Percentiles rank a stretch among this genome's conserved stretches.
Evolutionary conservation across 92 coral and sea anemone genomes (phyloP).

Genomic region (Meandrina meandrites): DNA sequence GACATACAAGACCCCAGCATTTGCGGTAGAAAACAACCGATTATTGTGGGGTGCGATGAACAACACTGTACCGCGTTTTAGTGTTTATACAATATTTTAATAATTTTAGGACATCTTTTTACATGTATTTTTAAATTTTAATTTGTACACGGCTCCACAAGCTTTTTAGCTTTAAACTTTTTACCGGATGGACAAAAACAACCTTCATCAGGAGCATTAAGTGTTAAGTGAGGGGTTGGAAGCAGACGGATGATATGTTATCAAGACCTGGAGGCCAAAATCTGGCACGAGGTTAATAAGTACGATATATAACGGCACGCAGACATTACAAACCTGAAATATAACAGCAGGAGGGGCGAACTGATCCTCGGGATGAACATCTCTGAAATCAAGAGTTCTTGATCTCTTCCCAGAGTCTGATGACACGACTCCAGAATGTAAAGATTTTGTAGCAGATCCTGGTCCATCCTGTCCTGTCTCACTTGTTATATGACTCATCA

Average conservation of each 20-base stretch:
- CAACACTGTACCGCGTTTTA: neutral
- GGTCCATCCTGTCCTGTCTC: slow-evolving; percentile 37
- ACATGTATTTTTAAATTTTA: too few relatives aligned
- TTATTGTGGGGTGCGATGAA: too few relatives aligned
- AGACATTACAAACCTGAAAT: slow-evolving; percentile 75
- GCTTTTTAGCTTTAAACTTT: too few relatives aligned
- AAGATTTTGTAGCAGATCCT: slow-evolving; percentile 36
- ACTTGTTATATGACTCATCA: slow-evolving; percentile 77
- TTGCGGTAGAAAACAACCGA: too few relatives aligned
- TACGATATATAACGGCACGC: neutral
- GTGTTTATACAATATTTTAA: too few relatives aligned
- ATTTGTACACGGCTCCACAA: neutral
- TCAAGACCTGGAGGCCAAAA: too few relatives aligned
- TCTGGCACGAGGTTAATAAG: neutral
- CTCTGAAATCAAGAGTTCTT: slow-evolving; percentile 76
- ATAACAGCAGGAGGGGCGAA: slow-evolving; percentile 96
- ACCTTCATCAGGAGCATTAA: too few relatives aligned
- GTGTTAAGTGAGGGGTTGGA: too few relatives aligned
- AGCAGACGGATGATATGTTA: too few relatives aligned
- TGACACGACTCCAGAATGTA: slow-evolving; percentile 53
- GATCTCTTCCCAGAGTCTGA: slow-evolving; percentile 51
- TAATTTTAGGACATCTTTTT: too few relatives aligned
- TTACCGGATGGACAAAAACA: too few relatives aligned
- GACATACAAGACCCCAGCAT: too few relatives aligned
- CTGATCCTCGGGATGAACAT: slow-evolving; percentile 85